These are phyloP conservation scores for Chrysotoxum bicinctum DNA, from an alignment of 2,888 invertebrate genomes.

Conservation along the genomic window DNA sequence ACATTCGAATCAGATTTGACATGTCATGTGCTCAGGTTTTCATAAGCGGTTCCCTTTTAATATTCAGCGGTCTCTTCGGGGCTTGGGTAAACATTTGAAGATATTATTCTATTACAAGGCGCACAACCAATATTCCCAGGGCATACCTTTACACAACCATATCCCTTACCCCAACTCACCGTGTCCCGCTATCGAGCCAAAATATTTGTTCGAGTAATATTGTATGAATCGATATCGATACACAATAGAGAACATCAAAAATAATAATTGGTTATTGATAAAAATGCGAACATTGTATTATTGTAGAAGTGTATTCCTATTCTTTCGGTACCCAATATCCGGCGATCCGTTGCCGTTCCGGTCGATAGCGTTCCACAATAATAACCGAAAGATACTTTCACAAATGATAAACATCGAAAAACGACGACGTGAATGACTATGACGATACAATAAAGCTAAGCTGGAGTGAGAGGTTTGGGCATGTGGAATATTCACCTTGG, in stretches of 20 bases:
- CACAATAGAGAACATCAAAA: constrained; percentile 47
- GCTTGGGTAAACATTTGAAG: constrained; percentile 63
- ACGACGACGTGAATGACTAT: constrained; percentile 12
- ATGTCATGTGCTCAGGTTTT: constrained; percentile 58
- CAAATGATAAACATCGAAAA: constrained; percentile 40
- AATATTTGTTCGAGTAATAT: not conserved
- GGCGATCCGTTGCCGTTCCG: constrained; percentile 71
- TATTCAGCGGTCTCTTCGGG: constrained; percentile 51
- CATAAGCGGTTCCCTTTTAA: constrained; percentile 57
- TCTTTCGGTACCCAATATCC: constrained; percentile 69
- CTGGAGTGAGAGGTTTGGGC: constrained; percentile 8
- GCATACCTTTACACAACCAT: not conserved
- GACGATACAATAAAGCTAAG: constrained; percentile 37
- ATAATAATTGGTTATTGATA: constrained; percentile 73
- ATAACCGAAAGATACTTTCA: constrained; percentile 51
- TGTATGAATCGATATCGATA: constrained; percentile 23
- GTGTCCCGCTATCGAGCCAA: not conserved
- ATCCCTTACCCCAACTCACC: not conserved
- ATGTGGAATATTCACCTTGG: constrained; percentile 43
- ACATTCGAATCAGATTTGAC: constrained; percentile 59
- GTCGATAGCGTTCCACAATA: constrained; percentile 66
- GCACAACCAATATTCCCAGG: constrained; percentile 18
- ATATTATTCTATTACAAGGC: constrained; percentile 52
- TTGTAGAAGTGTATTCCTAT: constrained; percentile 47
- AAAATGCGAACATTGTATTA: constrained; percentile 64